Conservation (phyloP, 2,113 vertebrate species). For the Oostethus manadensis region DNA sequence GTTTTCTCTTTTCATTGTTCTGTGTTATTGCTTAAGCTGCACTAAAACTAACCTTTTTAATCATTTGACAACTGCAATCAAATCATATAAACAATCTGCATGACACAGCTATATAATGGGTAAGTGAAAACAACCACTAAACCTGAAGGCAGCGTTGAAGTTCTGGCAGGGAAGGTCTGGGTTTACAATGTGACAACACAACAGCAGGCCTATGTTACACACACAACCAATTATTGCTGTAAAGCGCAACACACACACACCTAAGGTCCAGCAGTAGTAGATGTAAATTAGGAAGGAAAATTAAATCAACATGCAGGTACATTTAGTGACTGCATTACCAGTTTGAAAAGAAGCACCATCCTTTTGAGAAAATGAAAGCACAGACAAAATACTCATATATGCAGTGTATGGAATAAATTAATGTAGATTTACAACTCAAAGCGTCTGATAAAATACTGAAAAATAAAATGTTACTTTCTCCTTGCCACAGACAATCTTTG, state of each 20-base stretch:
- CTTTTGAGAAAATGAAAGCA: conserved; percentile 35
- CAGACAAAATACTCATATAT: conserved; percentile 21
- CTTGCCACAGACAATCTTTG: conserved; percentile 68
- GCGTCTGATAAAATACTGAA: conserved; percentile 42
- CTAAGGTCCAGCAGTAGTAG: conserved; percentile 34
- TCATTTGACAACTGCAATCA: conserved; percentile 14
- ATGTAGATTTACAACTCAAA: conserved; percentile 28
- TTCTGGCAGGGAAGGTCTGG: conserved; percentile 25
- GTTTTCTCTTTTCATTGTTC: conserved; percentile 22
- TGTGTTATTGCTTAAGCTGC: conserved; percentile 31
- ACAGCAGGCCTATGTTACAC: conserved; percentile 25
- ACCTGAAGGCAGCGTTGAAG: conserved; percentile 38
- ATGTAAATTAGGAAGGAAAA: not conserved
- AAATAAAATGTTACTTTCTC: conserved; percentile 23
- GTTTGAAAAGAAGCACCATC: conserved; percentile 39
- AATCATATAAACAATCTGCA: conserved; percentile 41
- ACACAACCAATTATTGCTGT: conserved; percentile 55
- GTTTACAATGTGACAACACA: conserved; percentile 11
- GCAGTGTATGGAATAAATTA: conserved; percentile 34
- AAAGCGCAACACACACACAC: conserved; percentile 34
- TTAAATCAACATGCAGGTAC: conserved; percentile 35
- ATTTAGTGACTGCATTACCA: conserved; percentile 25
- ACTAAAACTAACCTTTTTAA: conserved; percentile 25
- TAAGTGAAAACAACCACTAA: conserved; percentile 18
- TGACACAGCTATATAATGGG: conserved; percentile 19